phyloP scores from a whole-genome alignment of 2,113 vertebrate genomes.

The Perognathus longimembris region DNA sequence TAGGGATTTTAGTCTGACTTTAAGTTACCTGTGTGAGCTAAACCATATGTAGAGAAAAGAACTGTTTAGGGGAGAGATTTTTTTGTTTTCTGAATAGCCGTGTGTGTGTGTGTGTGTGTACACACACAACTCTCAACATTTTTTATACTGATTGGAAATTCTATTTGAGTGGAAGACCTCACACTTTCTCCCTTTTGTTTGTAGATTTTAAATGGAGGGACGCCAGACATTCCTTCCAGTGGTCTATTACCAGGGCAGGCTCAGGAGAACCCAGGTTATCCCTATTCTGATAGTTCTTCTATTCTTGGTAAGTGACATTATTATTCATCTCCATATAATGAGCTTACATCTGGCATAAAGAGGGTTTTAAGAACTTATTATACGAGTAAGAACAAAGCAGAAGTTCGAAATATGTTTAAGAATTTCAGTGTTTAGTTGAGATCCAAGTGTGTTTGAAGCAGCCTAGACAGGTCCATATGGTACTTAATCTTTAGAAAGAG shows the following conservation, averaged over 20 bases:
- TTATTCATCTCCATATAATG: background rate
- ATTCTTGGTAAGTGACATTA: conserved; percentile 93
- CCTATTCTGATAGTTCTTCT: conserved; percentile 95
- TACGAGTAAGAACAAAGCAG: background rate
- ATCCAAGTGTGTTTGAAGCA: background rate
- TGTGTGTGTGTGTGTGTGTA: too few relatives aligned
- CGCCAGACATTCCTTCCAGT: conserved; percentile 93
- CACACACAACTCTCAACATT: background rate
- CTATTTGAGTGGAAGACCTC: conserved; percentile 11
- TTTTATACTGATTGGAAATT: conserved; percentile 9
- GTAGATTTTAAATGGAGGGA: conserved; percentile 96
- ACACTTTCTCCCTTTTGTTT: conserved; percentile 56
- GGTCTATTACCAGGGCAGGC: conserved; percentile 92
- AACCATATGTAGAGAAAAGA: conserved; percentile 33
- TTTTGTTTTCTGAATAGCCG: background rate
- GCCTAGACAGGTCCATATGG: background rate
- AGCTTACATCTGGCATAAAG: background rate
- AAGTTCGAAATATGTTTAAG: conserved; percentile 45
- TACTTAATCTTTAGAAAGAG: background rate
- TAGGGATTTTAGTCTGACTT: conserved; percentile 22
- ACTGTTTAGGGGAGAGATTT: background rate
- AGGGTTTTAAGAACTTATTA: conserved; percentile 41
- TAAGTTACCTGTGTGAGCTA: background rate
- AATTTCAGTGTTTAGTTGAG: background rate
- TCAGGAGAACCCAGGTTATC: conserved; percentile 96